These are phyloP conservation scores for Lithophane semibrunnea DNA, from an alignment of 2,888 invertebrate genomes.

Conservation along the genomic window DNA sequence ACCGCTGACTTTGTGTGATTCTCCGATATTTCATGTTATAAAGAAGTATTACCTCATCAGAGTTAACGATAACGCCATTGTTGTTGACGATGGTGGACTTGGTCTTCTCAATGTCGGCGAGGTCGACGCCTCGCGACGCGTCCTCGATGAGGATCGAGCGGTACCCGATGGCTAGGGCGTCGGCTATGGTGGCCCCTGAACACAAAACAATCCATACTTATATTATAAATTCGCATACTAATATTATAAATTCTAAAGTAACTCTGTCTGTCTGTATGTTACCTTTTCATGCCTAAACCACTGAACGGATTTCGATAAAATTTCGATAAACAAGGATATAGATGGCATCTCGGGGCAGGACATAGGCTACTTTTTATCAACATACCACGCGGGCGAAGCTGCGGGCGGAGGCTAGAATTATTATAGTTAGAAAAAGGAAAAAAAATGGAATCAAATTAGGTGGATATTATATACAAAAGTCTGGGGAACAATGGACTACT, in stretches of 20 bases:
- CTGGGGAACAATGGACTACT: background rate
- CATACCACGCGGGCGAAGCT: too few relatives aligned
- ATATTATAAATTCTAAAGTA: too few relatives aligned
- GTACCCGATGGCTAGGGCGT: conserved; percentile 97
- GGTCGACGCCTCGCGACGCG: conserved; percentile 96
- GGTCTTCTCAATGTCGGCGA: conserved; percentile 95
- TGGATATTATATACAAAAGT: background rate
- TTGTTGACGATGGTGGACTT: conserved; percentile 93
- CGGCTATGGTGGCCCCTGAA: conserved; percentile 95
- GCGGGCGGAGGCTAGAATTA: background rate
- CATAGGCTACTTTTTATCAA: too few relatives aligned
- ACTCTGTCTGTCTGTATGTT: too few relatives aligned
- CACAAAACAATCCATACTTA: background rate
- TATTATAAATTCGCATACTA: too few relatives aligned
- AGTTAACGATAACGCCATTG: conserved; percentile 95
- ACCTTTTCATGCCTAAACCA: too few relatives aligned
- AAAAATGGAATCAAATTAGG: background rate
- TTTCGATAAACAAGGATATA: too few relatives aligned
- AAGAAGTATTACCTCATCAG: conserved; percentile 91
- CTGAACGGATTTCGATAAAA: too few relatives aligned
- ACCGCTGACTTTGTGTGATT: background rate
- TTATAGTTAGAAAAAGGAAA: background rate
- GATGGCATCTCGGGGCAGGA: too few relatives aligned
- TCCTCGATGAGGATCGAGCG: conserved; percentile 97
- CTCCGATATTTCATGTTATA: background rate